These are phyloP conservation scores for Girardinus metallicus DNA, from an alignment of 2,797 vertebrate genomes.

Conservation along the genomic window DNA sequence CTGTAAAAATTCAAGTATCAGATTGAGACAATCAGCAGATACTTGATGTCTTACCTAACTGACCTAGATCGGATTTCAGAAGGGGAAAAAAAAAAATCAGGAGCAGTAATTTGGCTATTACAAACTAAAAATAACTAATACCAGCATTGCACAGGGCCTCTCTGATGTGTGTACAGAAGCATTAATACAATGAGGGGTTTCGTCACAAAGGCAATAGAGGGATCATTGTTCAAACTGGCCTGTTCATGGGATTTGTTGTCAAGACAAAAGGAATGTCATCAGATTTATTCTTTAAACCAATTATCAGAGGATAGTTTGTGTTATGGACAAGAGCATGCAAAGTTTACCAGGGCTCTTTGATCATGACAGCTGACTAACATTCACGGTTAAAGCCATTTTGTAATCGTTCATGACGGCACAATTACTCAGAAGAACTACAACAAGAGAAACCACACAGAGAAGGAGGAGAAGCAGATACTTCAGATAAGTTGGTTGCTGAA, in stretches of 20 bases:
- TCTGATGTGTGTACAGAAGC: background rate
- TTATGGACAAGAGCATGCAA: conserved; percentile 1
- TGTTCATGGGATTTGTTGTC: conserved; percentile 1
- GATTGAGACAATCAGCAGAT: background rate
- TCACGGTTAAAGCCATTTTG: background rate
- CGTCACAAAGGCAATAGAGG: background rate
- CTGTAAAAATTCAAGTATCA: background rate
- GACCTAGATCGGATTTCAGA: background rate
- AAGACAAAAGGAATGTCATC: conserved; percentile 1
- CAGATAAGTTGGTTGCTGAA: conserved; percentile 39
- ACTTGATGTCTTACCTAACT: background rate
- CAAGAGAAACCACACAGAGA: conserved; percentile 25
- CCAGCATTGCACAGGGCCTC: background rate
- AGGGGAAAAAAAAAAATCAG: background rate
- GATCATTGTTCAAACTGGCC: background rate
- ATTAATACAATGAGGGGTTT: background rate
- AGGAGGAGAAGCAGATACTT: conserved; percentile 25
- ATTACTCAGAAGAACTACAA: conserved; percentile 19
- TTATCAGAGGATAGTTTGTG: background rate
- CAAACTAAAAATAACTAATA: conserved; percentile 4
- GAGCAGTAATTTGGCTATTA: background rate
- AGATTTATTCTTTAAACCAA: conserved; percentile 5
- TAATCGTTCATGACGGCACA: conserved; percentile 8
- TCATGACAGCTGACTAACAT: background rate
- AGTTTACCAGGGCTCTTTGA: conserved; percentile 8